Conservation (phyloP, 2,797 vertebrate species). For the Sebastes jordani region DNA sequence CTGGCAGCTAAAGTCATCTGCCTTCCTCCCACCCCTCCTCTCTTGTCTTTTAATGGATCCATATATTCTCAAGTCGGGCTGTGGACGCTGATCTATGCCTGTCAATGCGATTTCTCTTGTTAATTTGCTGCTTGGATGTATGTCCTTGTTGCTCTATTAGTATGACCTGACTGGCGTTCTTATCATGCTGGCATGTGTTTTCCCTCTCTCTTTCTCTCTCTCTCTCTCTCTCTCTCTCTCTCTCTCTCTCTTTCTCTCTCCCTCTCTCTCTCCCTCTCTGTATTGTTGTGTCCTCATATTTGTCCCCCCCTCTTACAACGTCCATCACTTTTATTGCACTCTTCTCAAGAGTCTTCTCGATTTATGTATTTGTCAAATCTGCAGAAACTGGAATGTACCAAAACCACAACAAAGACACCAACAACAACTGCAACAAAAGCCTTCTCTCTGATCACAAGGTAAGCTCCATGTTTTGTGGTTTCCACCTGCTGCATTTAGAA, state of each 20-base stretch:
- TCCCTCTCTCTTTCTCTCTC: not conserved
- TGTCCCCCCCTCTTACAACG: constrained; percentile 16
- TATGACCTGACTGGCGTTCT: constrained; percentile 21
- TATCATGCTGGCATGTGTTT: constrained; percentile 20
- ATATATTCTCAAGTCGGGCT: constrained; percentile 52
- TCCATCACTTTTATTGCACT: constrained; percentile 18
- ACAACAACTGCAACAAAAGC: constrained; percentile 77
- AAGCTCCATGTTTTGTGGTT: constrained; percentile 51
- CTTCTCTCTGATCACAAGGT: constrained; percentile 79
- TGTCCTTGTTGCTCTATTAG: constrained; percentile 30
- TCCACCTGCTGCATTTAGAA: constrained; percentile 22
- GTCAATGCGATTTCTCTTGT: constrained; percentile 41
- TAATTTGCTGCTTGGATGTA: constrained; percentile 56
- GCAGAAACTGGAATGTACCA: constrained; percentile 79
- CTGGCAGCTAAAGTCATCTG: constrained; percentile 46
- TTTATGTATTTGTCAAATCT: constrained; percentile 31
- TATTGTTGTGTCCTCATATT: constrained; percentile 31
- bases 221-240: not conserved
- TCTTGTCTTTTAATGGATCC: constrained; percentile 46
- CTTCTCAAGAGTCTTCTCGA: constrained; percentile 22
- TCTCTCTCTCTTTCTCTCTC: not conserved
- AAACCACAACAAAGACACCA: constrained; percentile 76
- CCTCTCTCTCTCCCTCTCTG: not conserved
- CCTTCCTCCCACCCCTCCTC: constrained; percentile 31
- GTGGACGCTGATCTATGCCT: constrained; percentile 47